Evolutionary conservation across 1,140 invertebrate species (phyloP), one percentile per base, ranked within the genome.

Genomic region (Drosophila carrolli): DNA sequence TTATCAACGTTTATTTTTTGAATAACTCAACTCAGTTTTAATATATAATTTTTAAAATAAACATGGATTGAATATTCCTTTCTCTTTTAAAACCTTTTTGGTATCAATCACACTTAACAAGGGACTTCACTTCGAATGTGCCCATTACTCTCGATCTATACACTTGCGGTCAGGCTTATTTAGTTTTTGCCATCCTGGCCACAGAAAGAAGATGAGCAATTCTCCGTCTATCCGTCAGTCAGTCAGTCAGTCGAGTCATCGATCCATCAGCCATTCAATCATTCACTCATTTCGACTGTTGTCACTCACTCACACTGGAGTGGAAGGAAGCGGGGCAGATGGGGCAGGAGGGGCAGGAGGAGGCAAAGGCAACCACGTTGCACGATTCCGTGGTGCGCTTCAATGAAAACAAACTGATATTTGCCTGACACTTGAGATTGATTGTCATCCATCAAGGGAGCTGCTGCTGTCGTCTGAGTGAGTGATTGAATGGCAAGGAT

Each of bases 381-480:
- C 62, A 67, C 78, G 79, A 79, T 72, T 68, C 77, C 83, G 75
- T 86, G 74, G 72, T 81, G 75, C 54, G 85, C 75, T 75, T 81
- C 74, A 85, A 78, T 85, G 80, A 84, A 89, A 91, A 86, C 82
- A 89, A 91, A 85, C 90, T 91, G 85, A 89, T 89, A 91, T 91
- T 91, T 89, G 89, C 83, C 81, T 85, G 89, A 91, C 89, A 91
- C 90, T 91, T 91, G 81, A 91, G 84, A 91, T 91, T 91, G 89
- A 91, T 91, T 91, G 90, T 91, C 89, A 91, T 91, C 88, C 89
- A 91, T 91, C 89, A 91, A 76, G 73, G 51, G 68, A 79, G 78
- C 65, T 75, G 78, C 54, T 47, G 40, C 46, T 81, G 78, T 66
- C 73, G 50, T 50, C 48, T 43, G 57, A 29, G 29, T 72, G 80